These are phyloP conservation scores for Drosophila tripunctata DNA, from an alignment of 2,888 invertebrate species.

Conservation along the genomic window DNA sequence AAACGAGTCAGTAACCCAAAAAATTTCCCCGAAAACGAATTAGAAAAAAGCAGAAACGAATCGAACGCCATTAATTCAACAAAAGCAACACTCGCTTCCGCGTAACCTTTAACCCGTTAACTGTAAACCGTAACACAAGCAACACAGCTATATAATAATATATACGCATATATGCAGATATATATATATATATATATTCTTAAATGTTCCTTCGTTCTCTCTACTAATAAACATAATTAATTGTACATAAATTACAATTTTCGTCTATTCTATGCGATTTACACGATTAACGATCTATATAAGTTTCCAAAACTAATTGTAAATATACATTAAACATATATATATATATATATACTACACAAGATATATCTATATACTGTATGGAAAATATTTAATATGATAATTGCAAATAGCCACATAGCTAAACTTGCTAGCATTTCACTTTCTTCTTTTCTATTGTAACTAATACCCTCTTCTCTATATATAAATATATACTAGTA, in stretches of 20 bases:
- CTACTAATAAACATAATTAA: conserved; percentile 62
- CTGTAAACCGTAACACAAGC: conserved; percentile 22
- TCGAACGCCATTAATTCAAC: conserved; percentile 64
- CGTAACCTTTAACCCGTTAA: conserved; percentile 1
- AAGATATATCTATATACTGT: conserved; percentile 26
- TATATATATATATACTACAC: conserved; percentile 35
- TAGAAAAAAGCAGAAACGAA: conserved; percentile 7
- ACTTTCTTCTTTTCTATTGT: conserved; percentile 45
- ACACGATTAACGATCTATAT: conserved; percentile 55
- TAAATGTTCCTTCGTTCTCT: conserved; percentile 77
- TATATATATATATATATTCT: conserved; percentile 49
- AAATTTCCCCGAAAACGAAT: background rate
- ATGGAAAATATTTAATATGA: conserved; percentile 47
- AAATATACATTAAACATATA: too few species aligned
- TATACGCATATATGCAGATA: conserved; percentile 20
- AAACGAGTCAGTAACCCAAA: background rate
- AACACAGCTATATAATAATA: conserved; percentile 41
- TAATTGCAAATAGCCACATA: conserved; percentile 34
- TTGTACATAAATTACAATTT: conserved; percentile 54
- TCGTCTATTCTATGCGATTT: conserved; percentile 54
- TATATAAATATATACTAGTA: conserved; percentile 26
- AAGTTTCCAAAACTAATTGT: conserved; percentile 76
- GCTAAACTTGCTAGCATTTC: conserved; percentile 38
- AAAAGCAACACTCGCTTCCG: background rate
- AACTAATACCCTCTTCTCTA: conserved; percentile 44